Evolutionary conservation across 2,797 vertebrate genomes (phyloP).

Genomic region (Tapera naevia): DNA sequence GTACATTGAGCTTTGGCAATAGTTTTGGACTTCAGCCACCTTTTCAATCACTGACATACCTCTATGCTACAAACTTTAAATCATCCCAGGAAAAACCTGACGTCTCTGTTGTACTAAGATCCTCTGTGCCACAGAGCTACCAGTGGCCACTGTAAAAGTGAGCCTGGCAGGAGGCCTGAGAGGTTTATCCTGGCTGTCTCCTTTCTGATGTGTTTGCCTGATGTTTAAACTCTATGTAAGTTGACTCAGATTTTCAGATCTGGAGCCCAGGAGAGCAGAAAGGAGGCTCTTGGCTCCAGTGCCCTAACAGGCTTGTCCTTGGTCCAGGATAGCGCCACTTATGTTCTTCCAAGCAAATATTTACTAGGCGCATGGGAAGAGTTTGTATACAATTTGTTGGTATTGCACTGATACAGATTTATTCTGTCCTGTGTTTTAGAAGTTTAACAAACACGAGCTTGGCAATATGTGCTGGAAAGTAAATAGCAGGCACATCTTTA

Average conservation of each 20-base stretch:
- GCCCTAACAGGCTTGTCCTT: not conserved
- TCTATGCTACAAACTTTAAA: not conserved
- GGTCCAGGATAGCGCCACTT: not conserved
- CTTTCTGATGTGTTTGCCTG: not conserved
- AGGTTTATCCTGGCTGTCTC: not conserved
- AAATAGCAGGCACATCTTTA: not conserved
- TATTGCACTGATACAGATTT: not conserved
- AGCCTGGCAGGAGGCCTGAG: not conserved
- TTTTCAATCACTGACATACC: not conserved
- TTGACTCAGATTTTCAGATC: not conserved
- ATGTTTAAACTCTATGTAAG: not conserved
- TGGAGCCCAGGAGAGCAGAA: not conserved
- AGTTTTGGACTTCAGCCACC: not conserved
- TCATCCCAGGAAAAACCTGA: not conserved
- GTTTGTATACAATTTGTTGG: not conserved
- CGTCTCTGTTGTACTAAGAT: not conserved
- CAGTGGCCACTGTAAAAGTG: rapidly evolving
- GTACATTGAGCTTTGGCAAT: not conserved
- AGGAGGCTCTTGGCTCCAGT: not conserved
- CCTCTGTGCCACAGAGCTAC: not conserved
- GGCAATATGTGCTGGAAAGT: slow-evolving; percentile 35
- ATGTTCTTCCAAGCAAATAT: slow-evolving; percentile 18
- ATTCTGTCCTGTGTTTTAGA: slow-evolving; percentile 12
- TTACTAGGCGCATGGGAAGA: not conserved
- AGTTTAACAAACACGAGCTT: slow-evolving; percentile 21